Evolutionary conservation across 2,888 invertebrate genomes (phyloP).

Genomic region (Lasioglossum calceatum): DNA sequence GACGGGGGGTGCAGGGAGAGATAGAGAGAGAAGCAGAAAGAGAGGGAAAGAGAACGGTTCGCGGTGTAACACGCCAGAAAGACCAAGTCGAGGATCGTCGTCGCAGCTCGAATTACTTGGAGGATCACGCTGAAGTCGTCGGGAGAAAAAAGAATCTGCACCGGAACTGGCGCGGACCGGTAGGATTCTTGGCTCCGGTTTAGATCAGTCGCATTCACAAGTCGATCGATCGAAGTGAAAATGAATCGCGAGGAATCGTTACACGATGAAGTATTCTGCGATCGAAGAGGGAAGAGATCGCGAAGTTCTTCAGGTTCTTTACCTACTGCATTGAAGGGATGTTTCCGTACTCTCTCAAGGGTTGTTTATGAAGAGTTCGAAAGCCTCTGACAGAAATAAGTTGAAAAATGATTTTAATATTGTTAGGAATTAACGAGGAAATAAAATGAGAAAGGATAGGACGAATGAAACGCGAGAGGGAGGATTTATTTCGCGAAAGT

Average conservation of each 20-base stretch:
- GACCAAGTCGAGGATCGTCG: conserved; percentile 42
- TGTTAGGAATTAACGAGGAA: background rate
- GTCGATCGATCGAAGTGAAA: background rate
- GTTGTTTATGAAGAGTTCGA: background rate
- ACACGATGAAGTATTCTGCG: background rate
- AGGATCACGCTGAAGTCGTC: conserved; percentile 9
- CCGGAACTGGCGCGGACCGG: background rate
- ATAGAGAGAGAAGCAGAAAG: conserved; percentile 9
- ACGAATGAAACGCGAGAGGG: background rate
- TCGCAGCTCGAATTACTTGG: conserved; percentile 56
- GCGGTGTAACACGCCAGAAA: conserved; percentile 46
- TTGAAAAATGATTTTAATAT: background rate
- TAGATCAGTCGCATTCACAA: conserved; percentile 1
- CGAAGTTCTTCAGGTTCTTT: background rate
- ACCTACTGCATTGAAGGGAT: background rate
- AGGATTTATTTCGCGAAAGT: background rate
- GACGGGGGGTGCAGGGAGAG: conserved; percentile 7
- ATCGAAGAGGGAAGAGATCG: background rate
- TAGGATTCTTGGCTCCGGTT: conserved; percentile 36
- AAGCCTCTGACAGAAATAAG: background rate
- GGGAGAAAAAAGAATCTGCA: conserved; percentile 18
- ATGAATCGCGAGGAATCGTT: background rate
- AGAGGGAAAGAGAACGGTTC: background rate
- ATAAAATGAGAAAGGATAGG: background rate
- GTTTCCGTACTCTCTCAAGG: background rate